Conservation (phyloP, 2,797 vertebrate genomes). For the Epinephelus coioides region DNA sequence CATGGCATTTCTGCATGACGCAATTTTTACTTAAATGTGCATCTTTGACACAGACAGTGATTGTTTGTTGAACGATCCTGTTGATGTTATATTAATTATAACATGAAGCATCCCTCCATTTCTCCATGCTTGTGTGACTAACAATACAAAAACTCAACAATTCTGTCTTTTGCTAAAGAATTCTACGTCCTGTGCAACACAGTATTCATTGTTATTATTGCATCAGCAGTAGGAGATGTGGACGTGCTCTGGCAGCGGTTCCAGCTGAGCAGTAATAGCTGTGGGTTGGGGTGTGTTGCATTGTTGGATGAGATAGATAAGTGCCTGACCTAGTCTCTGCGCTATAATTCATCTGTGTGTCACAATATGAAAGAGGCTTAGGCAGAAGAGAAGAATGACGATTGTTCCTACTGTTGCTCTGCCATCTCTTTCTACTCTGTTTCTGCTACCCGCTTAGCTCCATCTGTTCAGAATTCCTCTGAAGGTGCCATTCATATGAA, state of each 20-base stretch:
- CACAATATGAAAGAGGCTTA: conserved; percentile 71
- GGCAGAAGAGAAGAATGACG: conserved; percentile 64
- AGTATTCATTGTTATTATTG: conserved; percentile 12
- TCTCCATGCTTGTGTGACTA: no score
- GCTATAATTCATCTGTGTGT: conserved; percentile 70
- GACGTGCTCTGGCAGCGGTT: conserved; percentile 49
- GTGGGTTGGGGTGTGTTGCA: conserved; percentile 51
- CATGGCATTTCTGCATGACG: no score
- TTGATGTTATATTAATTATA: no score
- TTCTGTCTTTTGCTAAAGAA: no score
- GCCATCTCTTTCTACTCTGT: conserved; percentile 32
- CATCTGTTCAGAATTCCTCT: not conserved
- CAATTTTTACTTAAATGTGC: no score
- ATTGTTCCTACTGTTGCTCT: conserved; percentile 65
- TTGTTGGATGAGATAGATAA: conserved; percentile 74
- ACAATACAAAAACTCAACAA: no score
- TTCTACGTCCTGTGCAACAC: not conserved
- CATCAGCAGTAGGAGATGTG: conserved; percentile 42
- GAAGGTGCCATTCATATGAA: not conserved
- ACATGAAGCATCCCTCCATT: no score
- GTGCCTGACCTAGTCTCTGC: conserved; percentile 71
- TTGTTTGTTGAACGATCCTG: no score
- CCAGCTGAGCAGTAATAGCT: conserved; percentile 69
- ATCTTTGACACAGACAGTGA: no score
- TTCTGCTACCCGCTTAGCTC: conserved; percentile 10